Base-by-base conservation (phyloP, 2,888 invertebrate genomes). In the Alitta virens region DNA sequence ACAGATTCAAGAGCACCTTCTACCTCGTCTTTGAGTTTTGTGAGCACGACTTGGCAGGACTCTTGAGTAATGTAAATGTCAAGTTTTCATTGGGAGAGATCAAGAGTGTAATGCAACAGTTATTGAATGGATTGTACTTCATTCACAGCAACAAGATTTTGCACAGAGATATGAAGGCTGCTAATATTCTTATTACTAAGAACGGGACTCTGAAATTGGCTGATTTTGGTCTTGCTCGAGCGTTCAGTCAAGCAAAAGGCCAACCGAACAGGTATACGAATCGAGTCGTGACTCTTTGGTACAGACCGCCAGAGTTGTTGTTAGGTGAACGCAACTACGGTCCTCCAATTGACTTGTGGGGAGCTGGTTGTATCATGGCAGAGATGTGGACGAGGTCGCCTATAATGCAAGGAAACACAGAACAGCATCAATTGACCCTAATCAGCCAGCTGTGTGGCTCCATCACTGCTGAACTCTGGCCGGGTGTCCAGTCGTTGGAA, bases 321-420 rank as follows among this genome's bases (percentile, higher is more conserved):
- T 74, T 83, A 0, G 82, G 82, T 16, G 83, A 95, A 75, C 86
- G 98, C 16, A 94, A 96, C 83, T 99, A 99, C 77, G 95, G 95
- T 0, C 94, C 97, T 0, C 92, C 96, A 0, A 95, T 99, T 16
- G 99, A 99, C 84, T 87, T 98, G 84, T 87, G 86, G 86, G 86
- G 86, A 0, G 97, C 95, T 0, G 99, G 99, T 0, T 99, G 99
- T 79, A 99, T 99, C 67, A 98, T 99, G 98, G 98, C 98, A 0
- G 99, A 99, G 85, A 94, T 99, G 94, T 99, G 98, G 98, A 98
- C 96, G 0, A 85, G 88, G 69, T 85, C 83, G 2, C 98, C 85
- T 1, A 84, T 85, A 56, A 81, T 85, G 82, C 85, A 85, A 85
- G 99, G 99, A 21, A 92, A 91, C 56, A 94, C 96, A 0, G 99